Evolutionary conservation across 2,888 invertebrate genomes (phyloP).

Genomic region (Lasioglossum calceatum): DNA sequence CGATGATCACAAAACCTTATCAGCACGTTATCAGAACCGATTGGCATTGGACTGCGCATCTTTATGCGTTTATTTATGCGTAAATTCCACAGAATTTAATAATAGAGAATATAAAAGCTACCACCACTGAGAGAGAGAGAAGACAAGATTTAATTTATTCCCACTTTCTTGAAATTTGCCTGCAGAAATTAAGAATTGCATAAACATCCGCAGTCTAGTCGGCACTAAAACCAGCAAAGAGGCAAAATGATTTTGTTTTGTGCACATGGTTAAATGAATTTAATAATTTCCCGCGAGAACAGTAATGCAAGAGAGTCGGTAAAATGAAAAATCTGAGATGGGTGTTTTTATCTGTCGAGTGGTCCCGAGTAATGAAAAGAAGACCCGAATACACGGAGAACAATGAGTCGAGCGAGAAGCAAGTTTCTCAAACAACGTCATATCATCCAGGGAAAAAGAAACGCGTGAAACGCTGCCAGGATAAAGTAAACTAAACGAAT

Average conservation of each 20-base stretch:
- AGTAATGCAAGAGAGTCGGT: background rate
- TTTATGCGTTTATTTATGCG: too few relatives aligned
- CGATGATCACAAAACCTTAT: background rate
- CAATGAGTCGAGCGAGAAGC: background rate
- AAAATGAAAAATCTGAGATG: background rate
- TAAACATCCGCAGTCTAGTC: background rate
- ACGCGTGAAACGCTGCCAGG: background rate
- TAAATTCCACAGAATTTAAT: too few relatives aligned
- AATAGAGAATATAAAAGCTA: too few relatives aligned
- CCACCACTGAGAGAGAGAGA: too few relatives aligned
- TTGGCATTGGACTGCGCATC: too few relatives aligned
- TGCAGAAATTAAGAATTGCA: too few relatives aligned
- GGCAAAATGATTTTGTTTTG: background rate
- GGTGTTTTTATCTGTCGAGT: background rate
- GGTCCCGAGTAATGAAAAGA: background rate
- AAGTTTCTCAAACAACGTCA: background rate
- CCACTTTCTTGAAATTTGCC: too few relatives aligned
- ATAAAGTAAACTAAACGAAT: constrained; percentile 5
- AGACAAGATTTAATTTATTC: too few relatives aligned
- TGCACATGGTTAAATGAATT: background rate
- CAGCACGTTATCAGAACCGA: background rate
- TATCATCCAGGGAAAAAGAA: background rate
- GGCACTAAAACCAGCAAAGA: background rate
- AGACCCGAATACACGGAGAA: background rate
- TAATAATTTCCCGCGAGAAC: background rate